Conservation (phyloP, 1,140 invertebrate species). For the Caenorhabditis brenneri region DNA sequence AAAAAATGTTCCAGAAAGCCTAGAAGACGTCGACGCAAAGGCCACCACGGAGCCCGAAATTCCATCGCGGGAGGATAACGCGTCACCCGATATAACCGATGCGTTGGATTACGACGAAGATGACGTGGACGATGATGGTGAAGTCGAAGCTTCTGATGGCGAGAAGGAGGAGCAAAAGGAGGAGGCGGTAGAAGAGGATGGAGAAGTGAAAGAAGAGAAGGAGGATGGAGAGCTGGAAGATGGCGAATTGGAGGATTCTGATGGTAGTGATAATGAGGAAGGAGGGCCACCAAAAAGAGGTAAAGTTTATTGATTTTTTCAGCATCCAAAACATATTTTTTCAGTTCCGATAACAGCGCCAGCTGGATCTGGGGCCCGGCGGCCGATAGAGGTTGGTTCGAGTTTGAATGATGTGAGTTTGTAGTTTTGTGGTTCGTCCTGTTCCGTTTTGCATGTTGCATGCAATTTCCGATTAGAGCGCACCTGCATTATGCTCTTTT, state of each 20-base stretch:
- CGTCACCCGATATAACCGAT: neutral
- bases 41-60: neutral
- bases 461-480: neutral
- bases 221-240: slow-evolving; percentile 3
- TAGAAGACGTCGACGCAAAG: neutral
- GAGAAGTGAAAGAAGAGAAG: neutral
- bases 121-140: neutral
- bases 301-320: neutral
- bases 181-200: neutral
- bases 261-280: neutral
- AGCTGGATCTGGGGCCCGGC: neutral
- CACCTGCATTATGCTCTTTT: neutral
- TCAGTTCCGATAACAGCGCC: slow-evolving; percentile 8
- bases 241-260: slow-evolving; percentile 2
- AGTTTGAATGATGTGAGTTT: slow-evolving; percentile 21
- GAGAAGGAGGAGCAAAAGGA: neutral
- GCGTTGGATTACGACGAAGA: slow-evolving; percentile 15
- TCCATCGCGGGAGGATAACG: too few relatives aligned
- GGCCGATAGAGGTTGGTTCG: slow-evolving; percentile 21
- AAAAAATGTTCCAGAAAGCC: neutral
- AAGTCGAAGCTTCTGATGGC: neutral
- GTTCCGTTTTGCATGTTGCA: neutral
- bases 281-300: neutral
- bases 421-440: neutral
- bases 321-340: neutral